A percentile compares a stretch with the other conserved stretches of the same genome.
These are phyloP conservation scores for Trachelus tabidus DNA, from an alignment of 2,888 invertebrate species.

Conservation along the genomic window DNA sequence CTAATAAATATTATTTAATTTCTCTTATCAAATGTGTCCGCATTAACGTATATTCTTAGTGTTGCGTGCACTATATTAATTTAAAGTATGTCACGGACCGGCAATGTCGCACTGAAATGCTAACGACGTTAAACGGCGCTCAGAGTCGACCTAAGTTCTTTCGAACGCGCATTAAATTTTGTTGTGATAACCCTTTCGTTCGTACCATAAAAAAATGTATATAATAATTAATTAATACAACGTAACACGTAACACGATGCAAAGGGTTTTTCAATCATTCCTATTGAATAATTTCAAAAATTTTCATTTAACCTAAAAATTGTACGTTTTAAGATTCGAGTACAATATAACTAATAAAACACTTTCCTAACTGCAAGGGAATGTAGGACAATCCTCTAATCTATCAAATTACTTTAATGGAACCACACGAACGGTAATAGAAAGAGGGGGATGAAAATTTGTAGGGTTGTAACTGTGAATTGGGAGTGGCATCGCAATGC, in stretches of 20 bases:
- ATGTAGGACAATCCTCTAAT: background rate
- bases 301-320: too few species aligned
- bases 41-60: background rate
- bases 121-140: conserved; percentile 38
- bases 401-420: background rate
- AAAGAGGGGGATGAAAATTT: background rate
- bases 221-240: too few species aligned
- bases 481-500: background rate
- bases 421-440: background rate
- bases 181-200: background rate
- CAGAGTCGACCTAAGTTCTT: background rate
- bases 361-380: background rate
- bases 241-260: too few species aligned
- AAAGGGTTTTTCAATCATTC: too few species aligned
- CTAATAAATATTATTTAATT: background rate
- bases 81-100: conserved; percentile 45
- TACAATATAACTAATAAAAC: too few species aligned
- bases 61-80: background rate
- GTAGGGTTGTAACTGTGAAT: background rate
- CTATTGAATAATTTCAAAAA: too few species aligned
- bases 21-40: background rate
- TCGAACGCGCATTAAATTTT: background rate
- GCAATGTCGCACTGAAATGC: conserved; percentile 32
- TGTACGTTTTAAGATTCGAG: too few species aligned
- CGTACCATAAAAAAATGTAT: too few species aligned